Conservation (phyloP, 2,113 vertebrate species). For the Felis chaus region DNA sequence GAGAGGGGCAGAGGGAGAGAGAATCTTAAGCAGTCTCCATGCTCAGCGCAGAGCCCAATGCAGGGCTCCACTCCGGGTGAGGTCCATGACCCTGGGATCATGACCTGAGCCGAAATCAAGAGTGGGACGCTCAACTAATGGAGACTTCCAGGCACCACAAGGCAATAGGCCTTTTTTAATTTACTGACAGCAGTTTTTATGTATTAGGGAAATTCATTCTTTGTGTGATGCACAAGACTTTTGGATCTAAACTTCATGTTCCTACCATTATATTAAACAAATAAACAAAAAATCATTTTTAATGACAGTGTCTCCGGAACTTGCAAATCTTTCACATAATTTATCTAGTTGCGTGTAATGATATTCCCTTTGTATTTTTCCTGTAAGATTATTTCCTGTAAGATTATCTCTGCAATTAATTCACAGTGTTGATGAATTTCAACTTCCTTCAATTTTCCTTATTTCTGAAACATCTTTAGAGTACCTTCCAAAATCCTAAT, state of each 20-base stretch:
- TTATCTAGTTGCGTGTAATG: background rate
- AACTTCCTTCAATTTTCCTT: background rate
- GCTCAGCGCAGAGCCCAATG: too few relatives aligned
- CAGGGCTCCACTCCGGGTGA: too few relatives aligned
- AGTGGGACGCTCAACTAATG: too few relatives aligned
- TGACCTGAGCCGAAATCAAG: too few relatives aligned
- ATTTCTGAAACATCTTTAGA: background rate
- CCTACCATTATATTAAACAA: background rate
- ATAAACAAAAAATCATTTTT: background rate
- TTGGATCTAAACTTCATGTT: background rate
- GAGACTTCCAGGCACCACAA: too few relatives aligned
- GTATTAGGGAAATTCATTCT: conserved; percentile 7
- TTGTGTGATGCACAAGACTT: background rate
- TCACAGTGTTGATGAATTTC: background rate
- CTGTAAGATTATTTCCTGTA: background rate
- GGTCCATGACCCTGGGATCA: too few relatives aligned
- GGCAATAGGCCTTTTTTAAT: background rate
- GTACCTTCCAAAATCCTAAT: background rate
- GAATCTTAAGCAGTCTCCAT: too few relatives aligned
- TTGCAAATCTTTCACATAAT: background rate
- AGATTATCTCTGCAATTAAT: background rate
- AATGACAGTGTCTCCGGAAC: background rate
- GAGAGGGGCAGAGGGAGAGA: too few relatives aligned
- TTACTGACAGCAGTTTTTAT: background rate
- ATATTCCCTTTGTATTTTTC: background rate